Conservation (phyloP, 2,888 invertebrate genomes). For the Amblyteles armatorius region DNA sequence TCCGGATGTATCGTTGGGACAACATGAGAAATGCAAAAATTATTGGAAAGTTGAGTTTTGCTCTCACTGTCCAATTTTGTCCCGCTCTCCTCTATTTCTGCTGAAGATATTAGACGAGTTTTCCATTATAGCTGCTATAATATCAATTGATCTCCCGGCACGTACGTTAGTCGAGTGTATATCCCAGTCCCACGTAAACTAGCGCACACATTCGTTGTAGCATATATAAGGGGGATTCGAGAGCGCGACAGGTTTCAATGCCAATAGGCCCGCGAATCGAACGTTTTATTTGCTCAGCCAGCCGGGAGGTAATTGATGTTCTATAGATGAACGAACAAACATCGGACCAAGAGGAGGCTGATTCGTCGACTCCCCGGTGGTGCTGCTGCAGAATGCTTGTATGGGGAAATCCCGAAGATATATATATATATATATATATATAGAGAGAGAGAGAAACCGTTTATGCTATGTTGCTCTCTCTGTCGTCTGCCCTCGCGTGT, state of each 20-base stretch:
- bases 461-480: constrained; percentile 24
- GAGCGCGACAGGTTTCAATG: constrained; percentile 61
- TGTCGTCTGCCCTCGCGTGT: not conserved
- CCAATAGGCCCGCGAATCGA: constrained; percentile 60
- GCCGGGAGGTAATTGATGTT: constrained; percentile 64
- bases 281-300: constrained; percentile 68
- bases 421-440: constrained; percentile 1
- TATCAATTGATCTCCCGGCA: constrained; percentile 41
- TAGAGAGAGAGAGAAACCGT: no score
- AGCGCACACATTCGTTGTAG: constrained; percentile 8
- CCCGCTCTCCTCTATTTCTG: not conserved
- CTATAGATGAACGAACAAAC: constrained; percentile 67
- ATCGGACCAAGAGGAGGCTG: constrained; percentile 60
- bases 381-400: constrained; percentile 20
- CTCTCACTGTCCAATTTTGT: no score
- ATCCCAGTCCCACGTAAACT: constrained; percentile 9
- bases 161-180: constrained; percentile 36
- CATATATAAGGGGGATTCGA: constrained; percentile 34
- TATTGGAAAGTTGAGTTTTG: no score
- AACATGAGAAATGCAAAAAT: no score
- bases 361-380: constrained; percentile 52
- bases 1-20: no score
- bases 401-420: constrained; percentile 27
- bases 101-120: constrained; percentile 2
- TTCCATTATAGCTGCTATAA: constrained; percentile 24